Evolutionary conservation across 2,888 invertebrate species (phyloP).

Genomic region (Melolontha melolontha): DNA sequence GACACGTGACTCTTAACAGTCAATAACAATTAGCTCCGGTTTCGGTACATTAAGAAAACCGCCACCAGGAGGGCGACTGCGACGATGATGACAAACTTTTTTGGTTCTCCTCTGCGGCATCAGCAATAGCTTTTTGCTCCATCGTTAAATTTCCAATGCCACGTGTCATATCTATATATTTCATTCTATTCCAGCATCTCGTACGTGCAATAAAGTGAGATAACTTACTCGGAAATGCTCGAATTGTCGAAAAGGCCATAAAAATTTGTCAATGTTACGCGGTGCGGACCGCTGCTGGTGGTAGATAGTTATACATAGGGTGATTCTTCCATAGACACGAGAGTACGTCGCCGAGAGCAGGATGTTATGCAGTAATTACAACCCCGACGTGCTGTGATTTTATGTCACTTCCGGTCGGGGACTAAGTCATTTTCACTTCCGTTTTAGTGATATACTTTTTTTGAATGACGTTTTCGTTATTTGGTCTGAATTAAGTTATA

Average conservation of each 20-base stretch:
- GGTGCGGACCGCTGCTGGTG: too few species aligned
- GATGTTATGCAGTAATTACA: constrained; percentile 62
- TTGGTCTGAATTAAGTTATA: too few species aligned
- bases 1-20: constrained; percentile 15
- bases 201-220: not conserved
- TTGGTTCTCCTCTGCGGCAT: not conserved
- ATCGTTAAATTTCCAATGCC: constrained; percentile 19
- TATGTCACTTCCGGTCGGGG: constrained; percentile 59
- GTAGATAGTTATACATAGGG: not conserved
- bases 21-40: constrained; percentile 63
- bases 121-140: constrained; percentile 4
- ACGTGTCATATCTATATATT: not conserved
- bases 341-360: constrained; percentile 52
- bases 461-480: not conserved
- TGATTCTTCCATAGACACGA: constrained; percentile 44
- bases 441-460: constrained; percentile 47
- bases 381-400: constrained; percentile 62
- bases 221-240: not conserved
- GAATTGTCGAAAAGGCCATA: constrained; percentile 28
- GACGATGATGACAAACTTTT: constrained; percentile 10
- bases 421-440: constrained; percentile 51
- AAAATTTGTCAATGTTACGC: constrained; percentile 35
- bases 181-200: not conserved
- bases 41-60: constrained; percentile 63
- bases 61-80: constrained; percentile 32